A percentile compares a stretch with the other conserved stretches of the same genome.
Evolutionary conservation across 2,797 vertebrate genomes (phyloP).

Genomic region (Nannoperca australis): DNA sequence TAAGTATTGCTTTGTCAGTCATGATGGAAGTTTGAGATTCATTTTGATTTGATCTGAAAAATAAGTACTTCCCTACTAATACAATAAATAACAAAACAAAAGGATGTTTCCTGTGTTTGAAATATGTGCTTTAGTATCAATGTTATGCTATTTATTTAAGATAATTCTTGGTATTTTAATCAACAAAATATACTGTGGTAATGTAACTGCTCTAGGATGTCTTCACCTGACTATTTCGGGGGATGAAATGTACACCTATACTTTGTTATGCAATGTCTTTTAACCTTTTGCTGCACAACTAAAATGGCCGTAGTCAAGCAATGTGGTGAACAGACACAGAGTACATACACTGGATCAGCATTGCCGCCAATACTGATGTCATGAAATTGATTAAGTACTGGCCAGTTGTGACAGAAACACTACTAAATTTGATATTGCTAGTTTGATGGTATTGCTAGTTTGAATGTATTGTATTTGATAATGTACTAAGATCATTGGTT

Average conservation of each 20-base stretch:
- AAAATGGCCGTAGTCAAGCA: constrained; percentile 41
- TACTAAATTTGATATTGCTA: no score
- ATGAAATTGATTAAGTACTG: constrained; percentile 9
- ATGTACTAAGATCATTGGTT: no score
- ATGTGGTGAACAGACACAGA: constrained; percentile 32
- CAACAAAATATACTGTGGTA: constrained; percentile 2
- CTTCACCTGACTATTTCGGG: constrained; percentile 50
- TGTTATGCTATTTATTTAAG: background rate
- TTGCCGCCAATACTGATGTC: background rate
- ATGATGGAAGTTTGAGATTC: background rate
- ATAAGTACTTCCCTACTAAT: no score
- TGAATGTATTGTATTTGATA: no score
- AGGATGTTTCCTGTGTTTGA: background rate
- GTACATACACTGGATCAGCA: constrained; percentile 11
- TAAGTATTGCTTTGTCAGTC: background rate
- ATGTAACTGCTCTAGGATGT: background rate
- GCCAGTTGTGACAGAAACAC: constrained; percentile 4
- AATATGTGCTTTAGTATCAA: background rate
- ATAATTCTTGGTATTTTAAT: background rate
- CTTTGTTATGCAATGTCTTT: constrained; percentile 55
- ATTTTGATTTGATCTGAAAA: background rate
- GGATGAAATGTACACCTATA: constrained; percentile 32
- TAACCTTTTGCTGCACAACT: constrained; percentile 45
- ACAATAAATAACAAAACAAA: background rate
- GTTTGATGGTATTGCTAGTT: no score